Evolutionary conservation across 2,113 vertebrate genomes (phyloP).

Genomic region (Egretta garzetta): DNA sequence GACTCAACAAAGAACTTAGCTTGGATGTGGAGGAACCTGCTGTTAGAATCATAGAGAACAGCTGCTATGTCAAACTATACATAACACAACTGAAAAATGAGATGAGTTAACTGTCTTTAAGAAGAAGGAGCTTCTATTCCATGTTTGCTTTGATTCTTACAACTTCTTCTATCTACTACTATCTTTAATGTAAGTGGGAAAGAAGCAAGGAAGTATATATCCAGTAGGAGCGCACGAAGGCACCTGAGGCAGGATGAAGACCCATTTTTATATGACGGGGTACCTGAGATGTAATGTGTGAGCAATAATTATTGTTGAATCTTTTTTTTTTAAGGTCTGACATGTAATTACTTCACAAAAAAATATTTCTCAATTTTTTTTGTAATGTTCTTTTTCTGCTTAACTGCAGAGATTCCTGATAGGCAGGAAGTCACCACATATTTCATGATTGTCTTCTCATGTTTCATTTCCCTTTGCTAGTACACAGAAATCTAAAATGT

Average conservation of each 20-base stretch:
- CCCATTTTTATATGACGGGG: not conserved
- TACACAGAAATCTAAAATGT: not conserved
- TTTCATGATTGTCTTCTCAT: not conserved
- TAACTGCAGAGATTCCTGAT: not conserved
- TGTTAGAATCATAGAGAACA: not conserved
- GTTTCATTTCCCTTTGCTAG: not conserved
- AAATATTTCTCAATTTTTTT: not conserved
- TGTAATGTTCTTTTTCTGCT: not conserved
- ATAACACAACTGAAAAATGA: not conserved
- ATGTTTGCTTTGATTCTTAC: not conserved
- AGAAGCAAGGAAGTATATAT: not conserved
- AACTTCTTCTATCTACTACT: not conserved
- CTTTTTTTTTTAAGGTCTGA: not conserved
- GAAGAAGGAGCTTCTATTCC: not conserved
- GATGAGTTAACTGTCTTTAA: not conserved
- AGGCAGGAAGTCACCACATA: accelerated
- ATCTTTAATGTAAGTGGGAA: not conserved
- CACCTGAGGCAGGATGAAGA: not conserved
- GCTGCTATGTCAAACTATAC: not conserved
- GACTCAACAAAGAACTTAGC: not conserved
- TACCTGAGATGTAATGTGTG: not conserved
- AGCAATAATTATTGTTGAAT: not conserved
- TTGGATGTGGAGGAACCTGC: not conserved
- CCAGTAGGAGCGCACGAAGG: not conserved
- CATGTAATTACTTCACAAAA: not conserved